These are phyloP conservation scores for Vidua macroura DNA, from an alignment of 2,113 vertebrate genomes.

Conservation along the genomic window DNA sequence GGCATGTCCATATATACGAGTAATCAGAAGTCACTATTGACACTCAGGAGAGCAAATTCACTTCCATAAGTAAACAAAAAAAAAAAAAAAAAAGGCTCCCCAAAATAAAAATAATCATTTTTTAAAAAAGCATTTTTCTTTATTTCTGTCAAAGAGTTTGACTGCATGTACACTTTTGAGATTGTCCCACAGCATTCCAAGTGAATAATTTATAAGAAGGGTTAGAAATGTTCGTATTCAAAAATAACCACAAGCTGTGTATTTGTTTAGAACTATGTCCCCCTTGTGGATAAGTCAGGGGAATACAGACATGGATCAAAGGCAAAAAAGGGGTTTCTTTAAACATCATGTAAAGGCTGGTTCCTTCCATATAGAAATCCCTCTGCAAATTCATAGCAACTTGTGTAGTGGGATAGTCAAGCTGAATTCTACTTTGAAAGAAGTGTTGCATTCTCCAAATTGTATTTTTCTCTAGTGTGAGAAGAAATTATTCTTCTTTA, in stretches of 20 bases:
- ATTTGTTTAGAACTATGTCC: conserved; percentile 52
- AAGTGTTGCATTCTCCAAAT: background rate
- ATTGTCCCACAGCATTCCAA: background rate
- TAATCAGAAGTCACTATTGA: background rate
- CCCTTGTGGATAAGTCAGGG: conserved; percentile 43
- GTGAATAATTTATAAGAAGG: background rate
- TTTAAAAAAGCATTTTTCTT: background rate
- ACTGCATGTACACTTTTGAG: background rate
- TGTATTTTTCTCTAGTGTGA: background rate
- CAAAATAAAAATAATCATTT: background rate
- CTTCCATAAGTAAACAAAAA: background rate
- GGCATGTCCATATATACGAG: fast-evolving
- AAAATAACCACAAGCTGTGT: background rate
- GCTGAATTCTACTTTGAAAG: background rate
- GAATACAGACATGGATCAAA: conserved; percentile 44
- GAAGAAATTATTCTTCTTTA: background rate
- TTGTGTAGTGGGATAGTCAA: background rate
- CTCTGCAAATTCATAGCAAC: background rate
- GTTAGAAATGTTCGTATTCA: conserved; percentile 22
- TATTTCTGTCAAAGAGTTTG: background rate
- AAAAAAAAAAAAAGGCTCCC: background rate
- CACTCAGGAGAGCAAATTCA: background rate
- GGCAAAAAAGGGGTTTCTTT: background rate
- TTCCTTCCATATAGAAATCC: background rate
- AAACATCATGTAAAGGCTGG: background rate